Percentiles rank a stretch among this genome's conserved stretches.
Evolutionary conservation across 2,797 vertebrate genomes (phyloP).

Genomic region (Tenualosa thibaudeaui): DNA sequence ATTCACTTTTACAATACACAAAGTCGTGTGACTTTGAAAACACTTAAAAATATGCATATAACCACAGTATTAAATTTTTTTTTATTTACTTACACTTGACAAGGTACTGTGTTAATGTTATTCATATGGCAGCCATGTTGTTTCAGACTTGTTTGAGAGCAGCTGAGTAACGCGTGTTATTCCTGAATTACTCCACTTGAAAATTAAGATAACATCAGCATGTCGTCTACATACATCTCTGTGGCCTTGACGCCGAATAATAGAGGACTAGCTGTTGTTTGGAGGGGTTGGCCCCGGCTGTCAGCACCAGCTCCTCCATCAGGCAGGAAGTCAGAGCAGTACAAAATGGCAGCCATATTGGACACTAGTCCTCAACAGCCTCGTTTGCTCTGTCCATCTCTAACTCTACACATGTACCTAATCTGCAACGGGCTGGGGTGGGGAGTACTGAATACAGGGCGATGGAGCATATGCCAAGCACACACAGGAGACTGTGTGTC

Average conservation of each 20-base stretch:
- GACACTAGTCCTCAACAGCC: slow-evolving; percentile 10
- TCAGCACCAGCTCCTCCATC: not conserved
- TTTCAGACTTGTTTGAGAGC: not conserved
- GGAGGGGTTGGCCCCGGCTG: not conserved
- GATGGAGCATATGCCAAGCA: slow-evolving; percentile 45
- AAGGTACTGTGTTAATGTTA: not conserved
- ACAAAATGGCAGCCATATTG: slow-evolving; percentile 35
- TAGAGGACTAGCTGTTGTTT: not conserved
- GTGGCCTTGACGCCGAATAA: not conserved
- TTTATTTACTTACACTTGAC: not conserved
- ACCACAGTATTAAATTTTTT: not conserved
- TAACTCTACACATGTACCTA: slow-evolving; percentile 25
- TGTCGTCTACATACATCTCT: not conserved
- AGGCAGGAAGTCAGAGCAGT: slow-evolving; percentile 18
- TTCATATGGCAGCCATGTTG: not conserved
- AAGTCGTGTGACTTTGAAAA: not conserved
- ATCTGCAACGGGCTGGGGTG: slow-evolving; percentile 39
- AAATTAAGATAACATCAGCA: not conserved
- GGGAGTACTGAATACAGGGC: slow-evolving; percentile 29
- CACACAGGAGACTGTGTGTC: slow-evolving; percentile 36
- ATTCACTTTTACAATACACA: not conserved
- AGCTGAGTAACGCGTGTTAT: not conserved
- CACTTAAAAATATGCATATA: not conserved
- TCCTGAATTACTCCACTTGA: not conserved
- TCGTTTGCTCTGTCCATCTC: not conserved